Conservation (phyloP, 1,140 invertebrate species). For the Drosophila auraria region DNA sequence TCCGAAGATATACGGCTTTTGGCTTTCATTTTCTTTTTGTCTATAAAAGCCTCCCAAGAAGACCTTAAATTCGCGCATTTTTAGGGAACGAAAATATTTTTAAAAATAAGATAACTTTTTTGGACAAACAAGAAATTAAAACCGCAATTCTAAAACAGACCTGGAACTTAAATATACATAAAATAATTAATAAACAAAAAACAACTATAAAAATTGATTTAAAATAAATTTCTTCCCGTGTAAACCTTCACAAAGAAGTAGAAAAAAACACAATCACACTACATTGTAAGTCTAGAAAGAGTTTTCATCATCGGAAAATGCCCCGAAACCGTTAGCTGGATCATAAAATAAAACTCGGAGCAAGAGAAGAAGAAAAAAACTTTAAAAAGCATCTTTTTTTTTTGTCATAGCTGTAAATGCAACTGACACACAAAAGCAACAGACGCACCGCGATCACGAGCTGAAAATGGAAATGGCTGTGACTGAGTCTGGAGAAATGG, state of each 20-base stretch:
- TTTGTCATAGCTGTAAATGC: conserved; percentile 67
- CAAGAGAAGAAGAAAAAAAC: conserved; percentile 40
- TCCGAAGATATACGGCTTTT: too few species aligned
- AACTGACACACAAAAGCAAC: conserved; percentile 69
- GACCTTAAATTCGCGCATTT: too few species aligned
- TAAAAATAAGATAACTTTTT: too few species aligned
- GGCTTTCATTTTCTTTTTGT: too few species aligned
- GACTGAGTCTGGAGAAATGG: conserved; percentile 18
- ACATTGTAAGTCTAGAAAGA: conserved; percentile 61
- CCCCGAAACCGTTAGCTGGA: conserved; percentile 62
- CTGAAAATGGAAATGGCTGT: conserved; percentile 13
- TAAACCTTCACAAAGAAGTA: conserved; percentile 5
- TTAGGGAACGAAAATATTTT: too few species aligned
- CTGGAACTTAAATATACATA: not conserved
- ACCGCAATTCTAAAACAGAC: too few species aligned
- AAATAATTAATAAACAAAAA: not conserved
- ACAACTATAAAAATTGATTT: not conserved
- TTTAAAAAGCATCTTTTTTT: conserved; percentile 49
- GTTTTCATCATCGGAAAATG: conserved; percentile 62
- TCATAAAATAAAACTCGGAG: conserved; percentile 56
- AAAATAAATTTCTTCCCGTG: not conserved
- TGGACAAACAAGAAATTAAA: too few species aligned
- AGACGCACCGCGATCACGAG: conserved; percentile 42
- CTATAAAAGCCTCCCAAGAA: too few species aligned
- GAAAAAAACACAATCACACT: conserved; percentile 11